A percentile compares a stretch with the other conserved stretches of the same genome.
Evolutionary conservation across 2,113 vertebrate genomes (phyloP).

Genomic region (Thinocorus orbignyianus): DNA sequence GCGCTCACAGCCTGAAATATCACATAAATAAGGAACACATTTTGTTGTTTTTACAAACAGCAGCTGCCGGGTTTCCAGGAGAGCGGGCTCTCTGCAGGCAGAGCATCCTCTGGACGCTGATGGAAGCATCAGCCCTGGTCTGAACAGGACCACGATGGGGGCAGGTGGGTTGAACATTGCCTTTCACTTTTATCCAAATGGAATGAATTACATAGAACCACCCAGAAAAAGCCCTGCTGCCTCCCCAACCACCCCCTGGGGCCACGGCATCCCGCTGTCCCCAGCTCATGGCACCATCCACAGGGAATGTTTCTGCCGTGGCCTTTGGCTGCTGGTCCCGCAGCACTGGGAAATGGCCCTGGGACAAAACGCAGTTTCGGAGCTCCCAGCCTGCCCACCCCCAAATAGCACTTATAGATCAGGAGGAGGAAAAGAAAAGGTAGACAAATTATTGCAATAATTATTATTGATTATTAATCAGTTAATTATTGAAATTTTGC

Average conservation of each 20-base stretch:
- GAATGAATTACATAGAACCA: neutral
- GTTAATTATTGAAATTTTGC: too few species aligned
- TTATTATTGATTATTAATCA: too few species aligned
- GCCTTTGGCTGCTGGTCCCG: neutral
- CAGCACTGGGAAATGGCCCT: neutral
- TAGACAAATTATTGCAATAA: neutral
- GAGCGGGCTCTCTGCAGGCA: neutral
- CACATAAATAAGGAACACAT: neutral
- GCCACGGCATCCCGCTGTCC: neutral
- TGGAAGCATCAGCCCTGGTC: neutral
- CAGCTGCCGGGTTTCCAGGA: neutral
- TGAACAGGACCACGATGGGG: rapidly evolving
- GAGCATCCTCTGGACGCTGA: neutral
- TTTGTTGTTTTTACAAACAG: neutral
- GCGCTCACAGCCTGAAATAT: neutral
- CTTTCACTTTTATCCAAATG: rapidly evolving
- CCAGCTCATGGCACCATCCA: neutral
- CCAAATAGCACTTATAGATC: rapidly evolving
- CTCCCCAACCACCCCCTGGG: neutral
- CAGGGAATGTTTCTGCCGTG: rapidly evolving
- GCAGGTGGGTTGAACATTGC: rapidly evolving
- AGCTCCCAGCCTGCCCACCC: neutral
- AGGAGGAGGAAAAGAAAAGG: rapidly evolving
- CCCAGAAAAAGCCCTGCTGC: neutral
- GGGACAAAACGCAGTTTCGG: neutral